Evolutionary conservation across 2,888 invertebrate species (phyloP), one percentile per base, ranked within the genome.

Genomic region (Himalopsyche tibetana): DNA sequence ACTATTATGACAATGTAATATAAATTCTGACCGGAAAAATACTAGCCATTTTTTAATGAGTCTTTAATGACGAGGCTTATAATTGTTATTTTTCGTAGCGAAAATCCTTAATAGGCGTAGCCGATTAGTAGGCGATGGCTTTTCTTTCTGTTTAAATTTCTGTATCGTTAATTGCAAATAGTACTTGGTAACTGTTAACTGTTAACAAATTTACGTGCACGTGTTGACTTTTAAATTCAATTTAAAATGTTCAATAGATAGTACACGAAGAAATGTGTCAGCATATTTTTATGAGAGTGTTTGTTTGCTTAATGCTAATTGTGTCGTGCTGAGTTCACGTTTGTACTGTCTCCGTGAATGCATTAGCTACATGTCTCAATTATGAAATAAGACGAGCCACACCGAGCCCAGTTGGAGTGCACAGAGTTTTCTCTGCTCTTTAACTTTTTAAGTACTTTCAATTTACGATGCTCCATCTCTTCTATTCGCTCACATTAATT

Each of bases 291-390:
- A 19, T 11, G 19, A 74, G 74, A 36, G 74, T 36, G 74, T 63
- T 36, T 36, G 74, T 63, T 36, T 74, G 74, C 74, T 15, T 74
- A 1, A 4, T 74, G 74, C 36, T 74, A 74, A 74, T 74, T 74
- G 74, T 74, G 38, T 74, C 74, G 36, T 36, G 74, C 28, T 74
- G 74, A 4, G 74, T 36, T 38, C 12, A 12, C 19, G 19, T 38
- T 38, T 74, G 36, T 36, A 2, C 38, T 38, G 38, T 74, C 38
- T 38, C 38, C 36, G 8, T 74, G 74, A 74, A 74, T 74, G 74
- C 74, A 74, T 74, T 74, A 74, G 74, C 19, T 74, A 74, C 74
- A 74, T 36, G 74, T 74, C 74, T 74, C 74, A 74, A 74, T 74
- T 74, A 74, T 74, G 19, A 74, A 74, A 74, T 74, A 36, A 74